phyloP scores from a whole-genome alignment of 2,888 invertebrate species.

The Epiblema foenella region DNA sequence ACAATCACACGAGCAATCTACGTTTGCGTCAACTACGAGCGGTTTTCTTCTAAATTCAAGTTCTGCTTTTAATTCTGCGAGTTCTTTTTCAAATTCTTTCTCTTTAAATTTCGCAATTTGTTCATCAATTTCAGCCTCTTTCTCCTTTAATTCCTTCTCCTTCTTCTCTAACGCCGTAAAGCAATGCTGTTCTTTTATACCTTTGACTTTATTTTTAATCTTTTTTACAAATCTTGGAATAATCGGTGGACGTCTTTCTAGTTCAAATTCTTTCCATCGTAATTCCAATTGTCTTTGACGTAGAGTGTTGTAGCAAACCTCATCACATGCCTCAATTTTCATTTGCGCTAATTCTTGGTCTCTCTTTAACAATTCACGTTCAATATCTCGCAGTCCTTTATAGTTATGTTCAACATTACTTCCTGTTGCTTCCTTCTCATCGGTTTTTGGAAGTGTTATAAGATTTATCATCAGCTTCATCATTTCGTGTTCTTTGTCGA shows the following conservation, averaged over 20 bases:
- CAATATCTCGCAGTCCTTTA: constrained; percentile 6
- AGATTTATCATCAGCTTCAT: constrained; percentile 12
- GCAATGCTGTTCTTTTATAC: not conserved
- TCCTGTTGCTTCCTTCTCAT: not conserved
- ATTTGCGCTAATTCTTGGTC: constrained; percentile 22
- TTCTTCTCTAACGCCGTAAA: constrained; percentile 14
- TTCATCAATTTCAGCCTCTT: constrained; percentile 5
- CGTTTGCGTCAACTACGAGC: not conserved
- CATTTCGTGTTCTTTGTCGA: constrained; percentile 8
- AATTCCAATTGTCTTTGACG: constrained; percentile 26
- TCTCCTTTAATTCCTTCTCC: constrained; percentile 17
- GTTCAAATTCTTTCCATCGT: constrained; percentile 23
- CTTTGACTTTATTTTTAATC: not conserved
- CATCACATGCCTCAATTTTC: constrained; percentile 13
- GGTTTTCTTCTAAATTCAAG: constrained; percentile 14
- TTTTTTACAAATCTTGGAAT: not conserved
- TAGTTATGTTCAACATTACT: constrained; percentile 14
- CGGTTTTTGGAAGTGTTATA: constrained; percentile 10
- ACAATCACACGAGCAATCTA: constrained; percentile 26
- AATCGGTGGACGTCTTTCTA: constrained; percentile 10
- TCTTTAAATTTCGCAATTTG: constrained; percentile 16
- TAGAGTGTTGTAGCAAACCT: constrained; percentile 9
- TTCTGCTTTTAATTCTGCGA: not conserved
- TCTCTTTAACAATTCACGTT: constrained; percentile 14
- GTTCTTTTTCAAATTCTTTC: not conserved